Evolutionary conservation across 2,113 vertebrate genomes (phyloP), one percentile per base, ranked within the genome.

Genomic region (Triplophysa rosa): DNA sequence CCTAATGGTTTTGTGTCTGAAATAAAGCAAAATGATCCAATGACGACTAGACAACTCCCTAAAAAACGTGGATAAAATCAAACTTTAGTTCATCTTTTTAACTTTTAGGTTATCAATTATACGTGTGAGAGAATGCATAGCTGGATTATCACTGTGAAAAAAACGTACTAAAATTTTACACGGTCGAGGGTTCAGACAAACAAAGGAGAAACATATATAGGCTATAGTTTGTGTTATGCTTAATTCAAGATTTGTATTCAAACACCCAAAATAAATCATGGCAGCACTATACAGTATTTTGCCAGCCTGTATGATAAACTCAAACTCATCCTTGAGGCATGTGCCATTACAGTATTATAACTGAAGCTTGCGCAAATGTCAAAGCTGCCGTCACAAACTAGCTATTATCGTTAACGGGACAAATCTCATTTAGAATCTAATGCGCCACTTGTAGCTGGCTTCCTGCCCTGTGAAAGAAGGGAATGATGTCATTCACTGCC

Each of bases 401-500:
- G 64, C 19, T 26, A 47, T 80, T 65, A 37, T 10, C 26, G 40
- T 73, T 73, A 63, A 63, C 56, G 68, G 42, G 42, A 73, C 54
- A 67, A 59, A 84, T 49, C 56, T 81, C 63, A 45, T 70, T 66
- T 65, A 75, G 37, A 26, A 61, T 81, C 65, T 54, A 40, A 81
- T 65, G n/a, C 70, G 63, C 23, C 23, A 33, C 67, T 71, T 19
- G 40, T 56, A 71, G 73, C 64, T 84, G 83, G 80, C 76, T 65
- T n/a, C 9, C 58, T 70, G 76, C 72, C 72, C 24, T 14, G 66
- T 42, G 63, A 68, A 40, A 42, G 81, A 74, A 67, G 68, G 47
- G 33, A 33, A 79, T 84, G 80, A 84, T 84, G 80, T 84, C 80
- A 84, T 82, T 76, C 80, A 82, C 10, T 79, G 45, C 70, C 72